Evolutionary conservation across 1,140 invertebrate genomes (phyloP).

Genomic region (Pinna nobilis): DNA sequence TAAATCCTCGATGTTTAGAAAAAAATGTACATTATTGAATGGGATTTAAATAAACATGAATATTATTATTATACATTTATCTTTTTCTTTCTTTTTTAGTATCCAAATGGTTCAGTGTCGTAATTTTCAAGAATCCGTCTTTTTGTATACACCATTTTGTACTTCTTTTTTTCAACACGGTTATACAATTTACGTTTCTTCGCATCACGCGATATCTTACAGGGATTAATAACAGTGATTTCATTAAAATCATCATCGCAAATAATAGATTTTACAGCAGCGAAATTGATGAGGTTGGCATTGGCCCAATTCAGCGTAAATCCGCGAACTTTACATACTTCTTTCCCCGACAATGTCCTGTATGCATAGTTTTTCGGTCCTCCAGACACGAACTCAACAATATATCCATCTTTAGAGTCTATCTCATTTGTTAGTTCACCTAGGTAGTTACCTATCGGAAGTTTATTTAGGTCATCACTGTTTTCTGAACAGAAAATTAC

Average conservation of each 20-base stretch:
- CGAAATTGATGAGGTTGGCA: conserved; percentile 25
- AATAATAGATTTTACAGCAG: conserved; percentile 12
- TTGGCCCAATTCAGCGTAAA: conserved; percentile 28
- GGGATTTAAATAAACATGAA: neutral
- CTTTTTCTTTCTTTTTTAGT: neutral
- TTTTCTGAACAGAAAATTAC: conserved; percentile 26
- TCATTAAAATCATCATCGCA: too few species aligned
- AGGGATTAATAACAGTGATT: neutral
- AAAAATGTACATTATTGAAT: neutral
- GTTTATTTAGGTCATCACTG: neutral
- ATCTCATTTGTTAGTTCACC: conserved; percentile 46
- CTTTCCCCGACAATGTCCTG: conserved; percentile 12
- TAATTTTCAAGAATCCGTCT: conserved; percentile 18
- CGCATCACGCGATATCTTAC: conserved; percentile 11
- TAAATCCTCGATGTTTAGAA: neutral
- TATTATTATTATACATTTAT: neutral
- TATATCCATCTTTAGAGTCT: conserved; percentile 19
- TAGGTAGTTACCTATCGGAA: conserved; percentile 39
- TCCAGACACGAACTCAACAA: conserved; percentile 29
- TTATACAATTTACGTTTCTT: conserved; percentile 29
- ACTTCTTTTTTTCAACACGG: conserved; percentile 25
- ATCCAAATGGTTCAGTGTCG: conserved; percentile 30
- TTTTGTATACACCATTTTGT: conserved; percentile 36
- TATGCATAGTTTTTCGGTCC: conserved; percentile 41
- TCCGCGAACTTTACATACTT: conserved; percentile 36